Evolutionary conservation across 1,140 invertebrate genomes (phyloP), one percentile per base, ranked within the genome.

Genomic region (Parapsyche elsis): DNA sequence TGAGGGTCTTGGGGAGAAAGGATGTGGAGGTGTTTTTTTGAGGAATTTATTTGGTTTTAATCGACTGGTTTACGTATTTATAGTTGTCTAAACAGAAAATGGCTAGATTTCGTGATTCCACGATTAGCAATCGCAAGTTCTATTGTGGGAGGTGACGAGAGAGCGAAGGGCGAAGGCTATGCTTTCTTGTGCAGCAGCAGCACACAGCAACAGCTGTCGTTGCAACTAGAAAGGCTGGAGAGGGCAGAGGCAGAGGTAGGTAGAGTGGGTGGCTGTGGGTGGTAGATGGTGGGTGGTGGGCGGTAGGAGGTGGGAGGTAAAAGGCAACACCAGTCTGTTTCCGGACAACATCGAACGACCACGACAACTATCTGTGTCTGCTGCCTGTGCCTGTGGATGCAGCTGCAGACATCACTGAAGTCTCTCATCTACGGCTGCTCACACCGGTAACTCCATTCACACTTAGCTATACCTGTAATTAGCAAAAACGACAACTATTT

Each of bases 261-360:
- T 10, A 16, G 9, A 26, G 64, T 45, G 14, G 71, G 38, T 7
- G 71, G 23, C 30, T 38, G 59, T 46, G 16, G 16, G 70, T 61
- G 24, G 46, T 57, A 23, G 9, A 4, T 1, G 59, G 44, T 12
- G 23, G 46, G 49, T 38, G 80, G 80, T 23, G 23, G 53, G 59
- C n/a, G 70, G 71, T 73, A 70, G 71, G 76, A 9, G 79, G 59
- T 44, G 59, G 26, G 59, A 14, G 70, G 59, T 45, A 1, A 30
- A 46, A n/a, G 45, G 12, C 10, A 59, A 14, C n/a, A n/a, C 38
- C 75, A 77, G 75, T 53, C 44, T 61, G 46, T 14, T 24, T 38
- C 46, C 45, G 74, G 24, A 67, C 21, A 12, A 21, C 64, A 23
- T 67, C 64, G 19, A 24, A 67, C 19, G 64, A 67, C 64, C 23